Conservation (phyloP, 64 coral and sea anemone species). For the Cladopsammia gracilis region DNA sequence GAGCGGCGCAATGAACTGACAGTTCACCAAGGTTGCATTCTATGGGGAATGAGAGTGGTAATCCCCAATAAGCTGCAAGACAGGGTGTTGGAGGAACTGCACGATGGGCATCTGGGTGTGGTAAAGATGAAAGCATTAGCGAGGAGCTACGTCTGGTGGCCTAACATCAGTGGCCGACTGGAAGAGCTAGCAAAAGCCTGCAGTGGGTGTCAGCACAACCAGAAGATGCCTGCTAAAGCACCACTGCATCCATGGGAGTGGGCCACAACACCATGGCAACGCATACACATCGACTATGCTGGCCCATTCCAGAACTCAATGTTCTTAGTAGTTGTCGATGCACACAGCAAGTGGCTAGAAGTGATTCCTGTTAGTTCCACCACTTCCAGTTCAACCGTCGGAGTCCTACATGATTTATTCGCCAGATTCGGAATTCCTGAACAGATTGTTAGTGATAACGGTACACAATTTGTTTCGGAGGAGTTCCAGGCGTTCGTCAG, state of each 20-base stretch:
- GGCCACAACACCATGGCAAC: slow-evolving; percentile 49
- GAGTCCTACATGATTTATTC: slow-evolving; percentile 64
- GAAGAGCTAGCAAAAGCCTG: too few species aligned
- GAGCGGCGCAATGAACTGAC: slow-evolving; percentile 49
- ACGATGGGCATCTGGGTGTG: too few species aligned
- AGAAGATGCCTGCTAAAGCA: slow-evolving; percentile 26
- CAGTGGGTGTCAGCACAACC: slow-evolving; percentile 33
- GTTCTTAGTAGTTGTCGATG: slow-evolving; percentile 52
- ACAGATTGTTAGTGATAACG: slow-evolving; percentile 59
- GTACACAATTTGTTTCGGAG: slow-evolving; percentile 48
- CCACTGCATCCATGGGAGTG: slow-evolving; percentile 51
- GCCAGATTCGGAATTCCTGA: slow-evolving; percentile 67
- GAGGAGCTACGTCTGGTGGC: too few species aligned
- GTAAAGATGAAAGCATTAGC: too few species aligned
- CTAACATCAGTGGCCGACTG: too few species aligned
- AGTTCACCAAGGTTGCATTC: slow-evolving; percentile 50
- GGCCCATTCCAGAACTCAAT: neutral
- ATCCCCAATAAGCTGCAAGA: too few species aligned
- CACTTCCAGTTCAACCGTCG: slow-evolving; percentile 62
- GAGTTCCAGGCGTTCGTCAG: slow-evolving; percentile 58
- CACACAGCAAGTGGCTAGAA: slow-evolving; percentile 62
- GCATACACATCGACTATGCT: slow-evolving; percentile 60
- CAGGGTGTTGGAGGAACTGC: too few species aligned
- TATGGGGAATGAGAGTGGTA: too few species aligned
- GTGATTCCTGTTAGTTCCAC: slow-evolving; percentile 60